phyloP scores from a whole-genome alignment of 92 coral and sea anemone genomes.

The Epizoanthus ramosus region DNA sequence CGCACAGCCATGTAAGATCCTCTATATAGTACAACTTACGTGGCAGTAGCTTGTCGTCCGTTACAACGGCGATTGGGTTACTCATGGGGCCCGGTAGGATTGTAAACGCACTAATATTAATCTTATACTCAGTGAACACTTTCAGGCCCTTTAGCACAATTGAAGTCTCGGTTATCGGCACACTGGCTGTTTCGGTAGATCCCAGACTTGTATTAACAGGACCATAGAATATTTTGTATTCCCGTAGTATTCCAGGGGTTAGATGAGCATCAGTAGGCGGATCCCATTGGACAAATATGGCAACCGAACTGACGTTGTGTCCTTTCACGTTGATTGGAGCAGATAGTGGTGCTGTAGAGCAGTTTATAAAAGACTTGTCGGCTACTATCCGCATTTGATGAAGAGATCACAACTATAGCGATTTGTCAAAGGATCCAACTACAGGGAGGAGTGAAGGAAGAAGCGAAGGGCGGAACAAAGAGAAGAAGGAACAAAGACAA shows the following conservation, averaged over 20 bases:
- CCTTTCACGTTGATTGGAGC: slow-evolving; percentile 25
- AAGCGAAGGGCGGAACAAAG: no score
- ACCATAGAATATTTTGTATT: not conserved
- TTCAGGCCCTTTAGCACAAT: not conserved
- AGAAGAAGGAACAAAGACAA: no score
- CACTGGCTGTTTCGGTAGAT: not conserved
- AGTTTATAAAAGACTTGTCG: no score
- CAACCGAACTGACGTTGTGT: slow-evolving; percentile 21
- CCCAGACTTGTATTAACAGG: slow-evolving; percentile 28
- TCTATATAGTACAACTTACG: slow-evolving; percentile 15
- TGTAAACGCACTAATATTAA: slow-evolving; percentile 9
- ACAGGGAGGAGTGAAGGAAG: no score
- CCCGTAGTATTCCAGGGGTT: slow-evolving; percentile 21
- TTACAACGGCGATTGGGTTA: not conserved
- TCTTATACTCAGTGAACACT: slow-evolving; percentile 18
- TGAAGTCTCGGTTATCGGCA: slow-evolving; percentile 17
- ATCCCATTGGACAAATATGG: slow-evolving; percentile 20
- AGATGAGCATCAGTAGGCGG: not conserved
- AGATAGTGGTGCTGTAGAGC: slow-evolving; percentile 6
- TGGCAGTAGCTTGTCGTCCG: slow-evolving; percentile 34
- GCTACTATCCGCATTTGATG: no score
- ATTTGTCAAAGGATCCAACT: no score
- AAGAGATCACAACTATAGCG: no score
- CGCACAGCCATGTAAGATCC: no score
- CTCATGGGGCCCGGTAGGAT: slow-evolving; percentile 15